phyloP scores from a whole-genome alignment of 2,797 vertebrate genomes.

The Hephaestus fuliginosus region DNA sequence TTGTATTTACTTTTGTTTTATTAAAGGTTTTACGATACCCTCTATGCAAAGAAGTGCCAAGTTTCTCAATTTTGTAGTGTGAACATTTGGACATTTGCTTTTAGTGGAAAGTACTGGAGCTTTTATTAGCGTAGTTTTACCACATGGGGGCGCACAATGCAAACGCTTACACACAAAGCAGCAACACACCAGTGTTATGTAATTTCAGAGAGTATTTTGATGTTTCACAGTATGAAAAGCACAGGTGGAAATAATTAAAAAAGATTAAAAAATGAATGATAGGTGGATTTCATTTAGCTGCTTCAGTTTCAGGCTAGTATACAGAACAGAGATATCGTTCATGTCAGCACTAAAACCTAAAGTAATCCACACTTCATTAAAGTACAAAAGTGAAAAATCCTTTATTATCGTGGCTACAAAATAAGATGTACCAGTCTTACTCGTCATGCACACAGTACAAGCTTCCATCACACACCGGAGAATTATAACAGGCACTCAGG shows the following conservation, averaged over 20 bases:
- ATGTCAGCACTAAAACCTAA: not conserved
- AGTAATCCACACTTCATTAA: not conserved
- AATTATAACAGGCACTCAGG: not conserved
- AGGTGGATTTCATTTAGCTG: not conserved
- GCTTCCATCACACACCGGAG: not conserved
- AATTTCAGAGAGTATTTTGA: not conserved
- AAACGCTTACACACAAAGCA: not conserved
- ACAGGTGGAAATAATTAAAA: not conserved
- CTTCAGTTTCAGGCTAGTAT: not conserved
- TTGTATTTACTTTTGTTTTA: slow-evolving; percentile 73
- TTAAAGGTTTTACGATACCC: slow-evolving; percentile 71
- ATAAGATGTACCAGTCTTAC: too few species aligned
- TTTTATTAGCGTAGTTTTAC: slow-evolving; percentile 5
- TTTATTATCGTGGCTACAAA: not conserved
- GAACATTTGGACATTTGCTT: not conserved
- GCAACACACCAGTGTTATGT: not conserved
- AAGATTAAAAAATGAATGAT: not conserved
- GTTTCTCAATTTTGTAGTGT: slow-evolving; percentile 36
- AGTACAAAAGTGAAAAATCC: not conserved
- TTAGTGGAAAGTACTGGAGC: not conserved
- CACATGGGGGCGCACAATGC: slow-evolving; percentile 58
- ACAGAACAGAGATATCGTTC: not conserved
- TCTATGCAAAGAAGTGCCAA: slow-evolving; percentile 58
- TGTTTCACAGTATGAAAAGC: not conserved
- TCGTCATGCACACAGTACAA: not conserved